Evolutionary conservation across 2,113 vertebrate species (phyloP).

Genomic region (Cyprinodon tularosa): DNA sequence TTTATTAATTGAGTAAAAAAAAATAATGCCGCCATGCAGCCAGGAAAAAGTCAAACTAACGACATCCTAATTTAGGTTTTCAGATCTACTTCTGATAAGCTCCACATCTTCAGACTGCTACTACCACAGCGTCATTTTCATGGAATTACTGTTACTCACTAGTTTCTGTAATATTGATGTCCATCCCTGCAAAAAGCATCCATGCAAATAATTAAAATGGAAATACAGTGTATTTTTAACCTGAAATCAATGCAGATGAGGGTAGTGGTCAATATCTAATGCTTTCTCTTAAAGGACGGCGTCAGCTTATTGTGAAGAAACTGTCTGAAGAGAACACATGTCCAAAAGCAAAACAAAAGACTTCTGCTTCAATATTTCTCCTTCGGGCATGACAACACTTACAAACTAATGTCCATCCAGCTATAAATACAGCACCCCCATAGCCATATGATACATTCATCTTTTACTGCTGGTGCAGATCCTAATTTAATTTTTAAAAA

Average conservation of each 20-base stretch:
- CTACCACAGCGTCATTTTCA: constrained; percentile 20
- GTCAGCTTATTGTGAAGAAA: constrained; percentile 45
- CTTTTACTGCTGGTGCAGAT: too few species aligned
- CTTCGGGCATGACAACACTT: neutral
- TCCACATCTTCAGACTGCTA: constrained; percentile 4
- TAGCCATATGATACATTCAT: neutral
- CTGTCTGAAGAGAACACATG: constrained; percentile 13
- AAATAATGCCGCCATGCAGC: neutral
- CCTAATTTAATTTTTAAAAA: too few species aligned
- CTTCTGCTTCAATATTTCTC: neutral
- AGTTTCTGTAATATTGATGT: constrained; percentile 61
- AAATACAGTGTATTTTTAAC: constrained; percentile 61
- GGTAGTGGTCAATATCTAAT: constrained; percentile 60
- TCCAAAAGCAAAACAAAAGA: constrained; percentile 1
- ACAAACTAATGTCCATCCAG: neutral
- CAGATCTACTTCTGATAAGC: constrained; percentile 9
- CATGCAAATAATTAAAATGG: constrained; percentile 76
- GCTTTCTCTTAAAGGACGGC: constrained; percentile 40
- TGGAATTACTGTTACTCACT: constrained; percentile 22
- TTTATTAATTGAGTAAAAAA: neutral
- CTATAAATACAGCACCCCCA: neutral
- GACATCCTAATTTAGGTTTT: constrained; percentile 5
- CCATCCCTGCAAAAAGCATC: constrained; percentile 60
- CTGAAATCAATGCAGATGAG: constrained; percentile 65
- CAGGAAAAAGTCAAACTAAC: neutral